phyloP scores from a whole-genome alignment of 1,140 invertebrate genomes.

The Drosophila bocqueti region DNA sequence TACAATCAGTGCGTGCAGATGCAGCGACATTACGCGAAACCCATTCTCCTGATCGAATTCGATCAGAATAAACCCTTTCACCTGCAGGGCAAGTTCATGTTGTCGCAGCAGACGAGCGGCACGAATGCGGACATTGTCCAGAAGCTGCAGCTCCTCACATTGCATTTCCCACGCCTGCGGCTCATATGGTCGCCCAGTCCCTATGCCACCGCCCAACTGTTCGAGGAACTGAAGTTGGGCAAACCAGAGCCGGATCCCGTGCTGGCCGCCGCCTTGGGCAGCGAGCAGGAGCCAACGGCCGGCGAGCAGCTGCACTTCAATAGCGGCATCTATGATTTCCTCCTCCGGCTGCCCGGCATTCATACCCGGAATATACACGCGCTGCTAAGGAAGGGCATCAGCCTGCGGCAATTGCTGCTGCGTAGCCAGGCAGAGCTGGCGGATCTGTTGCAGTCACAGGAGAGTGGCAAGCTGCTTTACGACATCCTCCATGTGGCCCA shows the following conservation, averaged over 20 bases:
- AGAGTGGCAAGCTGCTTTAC: slow-evolving; percentile 87
- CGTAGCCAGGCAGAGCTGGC: slow-evolving; percentile 87
- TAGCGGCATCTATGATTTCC: slow-evolving; percentile 92
- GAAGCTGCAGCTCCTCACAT: slow-evolving; percentile 95
- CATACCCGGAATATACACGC: slow-evolving; percentile 93
- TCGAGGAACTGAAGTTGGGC: slow-evolving; percentile 94
- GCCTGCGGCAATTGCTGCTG: slow-evolving; percentile 89
- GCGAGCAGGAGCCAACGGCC: slow-evolving; percentile 86
- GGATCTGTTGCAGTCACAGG: slow-evolving; percentile 89
- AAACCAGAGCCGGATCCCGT: slow-evolving; percentile 91
- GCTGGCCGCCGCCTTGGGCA: slow-evolving; percentile 89
- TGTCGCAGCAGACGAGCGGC: slow-evolving; percentile 88
- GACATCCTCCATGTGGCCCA: slow-evolving; percentile 88
- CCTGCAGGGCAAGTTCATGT: slow-evolving; percentile 93
- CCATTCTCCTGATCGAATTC: slow-evolving; percentile 98
- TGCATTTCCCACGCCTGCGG: slow-evolving; percentile 96
- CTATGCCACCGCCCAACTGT: slow-evolving; percentile 97
- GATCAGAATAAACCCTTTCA: slow-evolving; percentile 97
- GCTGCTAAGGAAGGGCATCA: slow-evolving; percentile 92
- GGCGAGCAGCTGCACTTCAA: slow-evolving; percentile 89
- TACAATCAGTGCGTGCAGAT: slow-evolving; percentile 97
- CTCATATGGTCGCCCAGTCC: slow-evolving; percentile 98
- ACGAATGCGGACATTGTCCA: slow-evolving; percentile 92
- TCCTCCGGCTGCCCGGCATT: slow-evolving; percentile 95
- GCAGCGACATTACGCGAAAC: slow-evolving; percentile 94